Evolutionary conservation across 2,797 vertebrate genomes (phyloP).

Genomic region (Phataginus tetradactyla): DNA sequence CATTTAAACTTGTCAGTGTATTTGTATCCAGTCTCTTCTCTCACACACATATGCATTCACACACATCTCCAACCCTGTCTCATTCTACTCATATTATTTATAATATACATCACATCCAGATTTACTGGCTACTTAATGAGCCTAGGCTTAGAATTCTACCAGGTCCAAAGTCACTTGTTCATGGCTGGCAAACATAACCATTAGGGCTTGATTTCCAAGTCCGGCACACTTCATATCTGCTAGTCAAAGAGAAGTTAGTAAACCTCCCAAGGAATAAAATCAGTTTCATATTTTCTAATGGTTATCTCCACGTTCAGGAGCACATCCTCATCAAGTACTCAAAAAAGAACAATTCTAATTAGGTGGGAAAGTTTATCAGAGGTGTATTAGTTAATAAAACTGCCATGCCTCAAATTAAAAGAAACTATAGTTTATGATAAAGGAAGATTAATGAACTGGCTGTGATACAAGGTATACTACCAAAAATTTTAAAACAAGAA

Average conservation of each 20-base stretch:
- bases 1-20: neutral
- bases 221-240: neutral
- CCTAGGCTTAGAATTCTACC: neutral
- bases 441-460: neutral
- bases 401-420: conserved; percentile 17
- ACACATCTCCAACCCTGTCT: neutral
- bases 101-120: neutral
- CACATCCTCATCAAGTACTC: neutral
- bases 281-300: conserved; percentile 11
- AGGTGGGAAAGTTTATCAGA: conserved; percentile 14
- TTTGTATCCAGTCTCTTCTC: neutral
- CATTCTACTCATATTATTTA: neutral
- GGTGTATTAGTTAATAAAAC: neutral
- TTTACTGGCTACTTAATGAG: neutral
- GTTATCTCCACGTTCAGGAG: conserved; percentile 24
- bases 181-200: neutral
- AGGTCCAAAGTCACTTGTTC: neutral
- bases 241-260: neutral
- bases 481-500: conserved; percentile 39
- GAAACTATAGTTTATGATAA: conserved; percentile 33
- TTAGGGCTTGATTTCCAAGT: neutral
- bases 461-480: neutral
- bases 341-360: neutral
- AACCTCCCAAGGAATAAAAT: neutral
- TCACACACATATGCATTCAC: neutral